These are phyloP conservation scores for Scaptodrosophila latifasciaeformis DNA, from an alignment of 2,888 invertebrate species.

Conservation along the genomic window DNA sequence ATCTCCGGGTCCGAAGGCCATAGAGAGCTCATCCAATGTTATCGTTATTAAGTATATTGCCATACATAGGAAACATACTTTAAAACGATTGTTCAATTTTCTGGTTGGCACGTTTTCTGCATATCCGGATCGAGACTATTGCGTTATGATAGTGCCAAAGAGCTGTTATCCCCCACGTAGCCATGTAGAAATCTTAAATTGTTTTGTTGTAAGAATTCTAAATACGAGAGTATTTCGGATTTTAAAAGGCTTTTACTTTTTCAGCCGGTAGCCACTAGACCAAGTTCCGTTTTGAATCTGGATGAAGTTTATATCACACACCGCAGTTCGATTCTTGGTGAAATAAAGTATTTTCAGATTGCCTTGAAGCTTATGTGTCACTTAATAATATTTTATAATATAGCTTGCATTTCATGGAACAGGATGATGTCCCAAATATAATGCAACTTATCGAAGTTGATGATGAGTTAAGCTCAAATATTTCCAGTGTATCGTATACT, in stretches of 20 bases:
- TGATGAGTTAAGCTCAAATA: too few species aligned
- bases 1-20: too few species aligned
- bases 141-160: constrained; percentile 54
- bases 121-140: constrained; percentile 80
- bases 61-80: constrained; percentile 34
- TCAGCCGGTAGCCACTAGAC: constrained; percentile 44
- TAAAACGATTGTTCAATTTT: constrained; percentile 72
- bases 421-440: constrained; percentile 17
- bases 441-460: too few species aligned
- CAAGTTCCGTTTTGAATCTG: constrained; percentile 20
- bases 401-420: constrained; percentile 36
- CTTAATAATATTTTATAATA: neutral
- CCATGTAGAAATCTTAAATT: constrained; percentile 46
- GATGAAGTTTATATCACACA: constrained; percentile 64
- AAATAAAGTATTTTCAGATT: constrained; percentile 42
- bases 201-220: constrained; percentile 58
- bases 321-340: constrained; percentile 62
- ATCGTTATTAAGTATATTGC: constrained; percentile 62
- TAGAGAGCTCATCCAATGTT: constrained; percentile 47
- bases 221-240: neutral
- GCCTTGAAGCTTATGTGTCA: neutral
- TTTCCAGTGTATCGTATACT: constrained; percentile 30
- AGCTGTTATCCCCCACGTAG: constrained; percentile 17
- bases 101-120: constrained; percentile 81
- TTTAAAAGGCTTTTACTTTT: neutral